These are phyloP conservation scores for Sesamia inferens DNA, from an alignment of 2,888 invertebrate species.

Conservation along the genomic window DNA sequence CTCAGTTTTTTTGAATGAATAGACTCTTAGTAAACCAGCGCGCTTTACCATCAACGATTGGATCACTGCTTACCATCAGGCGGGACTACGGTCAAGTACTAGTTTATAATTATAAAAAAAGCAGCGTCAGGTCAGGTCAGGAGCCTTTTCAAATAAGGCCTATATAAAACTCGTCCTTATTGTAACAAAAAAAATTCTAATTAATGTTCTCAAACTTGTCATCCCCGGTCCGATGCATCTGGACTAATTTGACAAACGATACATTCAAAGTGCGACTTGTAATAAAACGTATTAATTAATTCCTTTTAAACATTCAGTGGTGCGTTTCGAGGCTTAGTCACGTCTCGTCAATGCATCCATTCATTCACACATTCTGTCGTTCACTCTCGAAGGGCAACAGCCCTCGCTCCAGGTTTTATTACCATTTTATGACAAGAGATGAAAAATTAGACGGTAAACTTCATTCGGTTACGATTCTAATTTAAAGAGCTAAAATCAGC, in stretches of 20 bases:
- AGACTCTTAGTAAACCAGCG: no score
- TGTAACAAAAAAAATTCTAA: slow-evolving; percentile 8
- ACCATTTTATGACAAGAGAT: slow-evolving; percentile 64
- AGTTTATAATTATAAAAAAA: no score
- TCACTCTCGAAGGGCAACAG: slow-evolving; percentile 63
- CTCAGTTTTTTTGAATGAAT: no score
- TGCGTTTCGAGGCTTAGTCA: slow-evolving; percentile 65
- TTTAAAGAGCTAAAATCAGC: slow-evolving; percentile 9
- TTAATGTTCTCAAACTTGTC: slow-evolving; percentile 13
- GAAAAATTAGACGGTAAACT: slow-evolving; percentile 31
- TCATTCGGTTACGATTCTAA: slow-evolving; percentile 9
- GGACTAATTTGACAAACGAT: slow-evolving; percentile 53
- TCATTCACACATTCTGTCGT: slow-evolving; percentile 58
- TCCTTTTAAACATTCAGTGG: slow-evolving; percentile 58
- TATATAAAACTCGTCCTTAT: not conserved
- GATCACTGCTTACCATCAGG: no score
- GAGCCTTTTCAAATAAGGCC: slow-evolving; percentile 12
- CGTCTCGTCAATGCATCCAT: slow-evolving; percentile 63
- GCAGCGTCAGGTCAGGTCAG: not conserved
- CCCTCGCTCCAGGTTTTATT: slow-evolving; percentile 64
- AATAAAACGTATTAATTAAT: slow-evolving; percentile 57
- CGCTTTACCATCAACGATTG: no score
- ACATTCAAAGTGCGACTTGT: slow-evolving; percentile 38
- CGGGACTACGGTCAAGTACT: no score
- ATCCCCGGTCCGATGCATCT: slow-evolving; percentile 44